Percentiles rank a stretch among this genome's conserved stretches.
Evolutionary conservation across 2,888 invertebrate species (phyloP).

Genomic region (Synanthedon andrenaeformis): DNA sequence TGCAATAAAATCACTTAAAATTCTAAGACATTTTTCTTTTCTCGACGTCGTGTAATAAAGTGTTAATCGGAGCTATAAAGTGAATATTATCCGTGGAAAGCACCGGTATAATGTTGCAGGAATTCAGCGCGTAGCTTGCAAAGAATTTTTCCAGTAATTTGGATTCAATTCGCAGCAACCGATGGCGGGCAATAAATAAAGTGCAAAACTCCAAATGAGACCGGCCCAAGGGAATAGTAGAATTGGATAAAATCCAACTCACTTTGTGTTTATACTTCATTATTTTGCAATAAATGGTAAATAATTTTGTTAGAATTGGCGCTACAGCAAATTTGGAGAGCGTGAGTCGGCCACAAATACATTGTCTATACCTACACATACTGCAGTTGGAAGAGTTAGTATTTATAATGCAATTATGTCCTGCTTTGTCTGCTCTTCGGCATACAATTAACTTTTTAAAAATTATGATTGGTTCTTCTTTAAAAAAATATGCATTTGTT

Average conservation of each 20-base stretch:
- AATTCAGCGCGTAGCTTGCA: slow-evolving; percentile 21
- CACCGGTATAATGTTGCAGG: slow-evolving; percentile 13
- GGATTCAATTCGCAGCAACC: slow-evolving; percentile 53
- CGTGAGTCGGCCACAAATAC: too few species aligned
- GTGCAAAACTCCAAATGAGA: slow-evolving; percentile 50
- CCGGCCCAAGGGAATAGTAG: slow-evolving; percentile 17
- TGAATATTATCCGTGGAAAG: slow-evolving; percentile 2
- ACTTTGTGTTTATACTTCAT: slow-evolving; percentile 38
- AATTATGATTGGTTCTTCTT: too few species aligned
- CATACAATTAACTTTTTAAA: too few species aligned
- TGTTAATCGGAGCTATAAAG: not conserved
- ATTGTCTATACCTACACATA: too few species aligned
- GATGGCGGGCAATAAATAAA: slow-evolving; percentile 52
- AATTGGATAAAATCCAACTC: slow-evolving; percentile 56
- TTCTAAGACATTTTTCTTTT: too few species aligned
- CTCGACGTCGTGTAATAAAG: too few species aligned
- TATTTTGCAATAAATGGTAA: slow-evolving; percentile 36
- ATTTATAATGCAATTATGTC: too few species aligned
- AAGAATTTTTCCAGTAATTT: slow-evolving; percentile 47
- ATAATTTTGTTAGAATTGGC: not conserved
- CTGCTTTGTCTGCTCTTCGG: too few species aligned
- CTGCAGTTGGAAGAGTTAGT: too few species aligned
- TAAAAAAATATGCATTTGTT: too few species aligned
- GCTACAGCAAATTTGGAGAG: not conserved
- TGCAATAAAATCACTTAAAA: too few species aligned